A percentile compares a stretch with the other conserved stretches of the same genome.
Evolutionary conservation across 2,797 vertebrate genomes (phyloP).

Genomic region (Lagocephalus sceleratus): DNA sequence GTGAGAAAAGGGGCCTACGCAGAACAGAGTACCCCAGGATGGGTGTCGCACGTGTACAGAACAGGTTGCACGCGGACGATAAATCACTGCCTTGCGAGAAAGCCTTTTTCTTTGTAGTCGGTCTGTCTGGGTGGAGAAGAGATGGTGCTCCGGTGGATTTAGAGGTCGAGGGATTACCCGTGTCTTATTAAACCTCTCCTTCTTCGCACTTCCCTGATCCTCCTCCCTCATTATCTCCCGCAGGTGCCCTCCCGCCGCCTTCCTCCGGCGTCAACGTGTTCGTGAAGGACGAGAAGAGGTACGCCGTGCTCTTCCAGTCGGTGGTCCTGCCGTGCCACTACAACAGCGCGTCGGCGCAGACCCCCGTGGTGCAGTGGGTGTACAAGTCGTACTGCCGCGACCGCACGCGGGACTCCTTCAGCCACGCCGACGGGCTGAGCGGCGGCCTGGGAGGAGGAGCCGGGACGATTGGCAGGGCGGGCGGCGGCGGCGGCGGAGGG

Average conservation of each 20-base stretch:
- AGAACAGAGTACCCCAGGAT: too few relatives aligned
- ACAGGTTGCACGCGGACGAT: too few relatives aligned
- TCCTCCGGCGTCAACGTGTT: conserved; percentile 80
- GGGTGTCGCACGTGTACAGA: too few relatives aligned
- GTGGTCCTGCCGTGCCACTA: conserved; percentile 87
- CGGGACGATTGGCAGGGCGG: conserved; percentile 17
- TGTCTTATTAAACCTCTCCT: neutral
- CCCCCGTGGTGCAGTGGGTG: conserved; percentile 88
- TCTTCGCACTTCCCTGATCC: conserved; percentile 12
- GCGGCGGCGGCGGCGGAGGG: conserved; percentile 38
- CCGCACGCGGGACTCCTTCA: conserved; percentile 84
- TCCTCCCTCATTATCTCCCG: conserved; percentile 12
- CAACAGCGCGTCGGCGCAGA: conserved; percentile 85
- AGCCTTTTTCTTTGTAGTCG: too few relatives aligned
- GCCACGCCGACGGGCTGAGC: conserved; percentile 45
- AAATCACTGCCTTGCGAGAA: too few relatives aligned
- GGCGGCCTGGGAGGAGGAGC: conserved; percentile 41
- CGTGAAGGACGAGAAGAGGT: conserved; percentile 84
- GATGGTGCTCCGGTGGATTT: neutral
- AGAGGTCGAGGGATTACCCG: neutral
- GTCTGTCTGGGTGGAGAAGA: neutral
- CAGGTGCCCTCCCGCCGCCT: conserved; percentile 48
- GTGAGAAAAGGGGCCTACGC: too few relatives aligned
- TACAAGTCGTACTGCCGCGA: conserved; percentile 95
- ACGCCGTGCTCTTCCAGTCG: conserved; percentile 87